These are phyloP conservation scores for Nesoenas mayeri DNA, from an alignment of 2,113 vertebrate species.

Conservation along the genomic window DNA sequence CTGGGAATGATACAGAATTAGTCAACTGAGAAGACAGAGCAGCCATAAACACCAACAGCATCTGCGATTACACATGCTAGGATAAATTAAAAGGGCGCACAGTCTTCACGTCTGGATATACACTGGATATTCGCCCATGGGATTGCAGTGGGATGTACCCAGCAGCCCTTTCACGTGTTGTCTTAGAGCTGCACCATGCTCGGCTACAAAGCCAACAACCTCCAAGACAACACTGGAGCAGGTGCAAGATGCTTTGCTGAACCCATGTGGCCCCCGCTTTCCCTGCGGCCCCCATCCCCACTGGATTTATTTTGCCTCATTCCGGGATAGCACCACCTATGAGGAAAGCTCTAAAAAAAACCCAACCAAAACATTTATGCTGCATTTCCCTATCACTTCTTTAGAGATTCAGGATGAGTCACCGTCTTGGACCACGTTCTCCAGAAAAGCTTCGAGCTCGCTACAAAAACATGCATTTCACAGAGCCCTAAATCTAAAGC, in stretches of 20 bases:
- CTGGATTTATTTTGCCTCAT: not conserved
- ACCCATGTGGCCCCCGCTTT: not conserved
- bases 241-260: not conserved
- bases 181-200: accelerated
- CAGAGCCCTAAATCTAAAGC: not conserved
- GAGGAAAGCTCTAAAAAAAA: not conserved
- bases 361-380: constrained; percentile 55
- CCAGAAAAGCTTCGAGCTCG: not conserved
- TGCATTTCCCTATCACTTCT: constrained; percentile 16
- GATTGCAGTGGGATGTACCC: not conserved
- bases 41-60: not conserved
- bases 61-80: not conserved
- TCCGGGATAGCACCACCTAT: not conserved
- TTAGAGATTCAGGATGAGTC: constrained; percentile 32
- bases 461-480: not conserved
- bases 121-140: accelerated
- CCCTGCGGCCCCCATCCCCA: accelerated
- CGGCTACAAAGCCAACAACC: not conserved
- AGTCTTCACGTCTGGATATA: not conserved
- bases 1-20: not conserved
- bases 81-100: not conserved
- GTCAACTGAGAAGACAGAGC: not conserved
- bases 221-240: accelerated
- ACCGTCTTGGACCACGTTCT: not conserved
- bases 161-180: accelerated